Conservation (phyloP, 2,888 invertebrate species). For the Trissoscelio sp. region DNA sequence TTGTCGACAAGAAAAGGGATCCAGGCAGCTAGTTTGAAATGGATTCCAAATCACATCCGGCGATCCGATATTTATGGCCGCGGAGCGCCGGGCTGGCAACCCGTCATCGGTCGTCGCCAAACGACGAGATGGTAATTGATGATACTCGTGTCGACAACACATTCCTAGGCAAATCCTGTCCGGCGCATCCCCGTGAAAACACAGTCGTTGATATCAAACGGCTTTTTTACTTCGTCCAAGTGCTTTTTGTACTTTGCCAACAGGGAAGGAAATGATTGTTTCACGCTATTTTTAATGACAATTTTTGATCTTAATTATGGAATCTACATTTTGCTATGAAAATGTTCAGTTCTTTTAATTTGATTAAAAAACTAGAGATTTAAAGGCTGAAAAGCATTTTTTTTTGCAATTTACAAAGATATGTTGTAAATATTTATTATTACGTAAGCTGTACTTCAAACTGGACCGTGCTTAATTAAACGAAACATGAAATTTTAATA, state of each 20-base stretch:
- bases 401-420: no score
- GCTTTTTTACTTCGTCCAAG: no score
- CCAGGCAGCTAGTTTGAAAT: conserved; percentile 25
- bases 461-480: no score
- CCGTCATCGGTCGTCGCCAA: conserved; percentile 60
- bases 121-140: conserved; percentile 66
- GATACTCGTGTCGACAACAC: conserved; percentile 57
- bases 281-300: no score
- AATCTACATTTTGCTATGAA: no score
- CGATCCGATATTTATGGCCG: conserved; percentile 49
- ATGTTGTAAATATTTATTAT: no score
- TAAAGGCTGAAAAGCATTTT: no score
- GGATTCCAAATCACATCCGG: conserved; percentile 52
- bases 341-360: no score
- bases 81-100: conserved; percentile 27
- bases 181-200: conserved; percentile 8
- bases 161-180: conserved; percentile 23
- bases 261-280: conserved; percentile 8
- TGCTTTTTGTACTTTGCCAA: conserved; percentile 36
- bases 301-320: no score
- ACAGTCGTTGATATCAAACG: conserved; percentile 6
- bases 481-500: no score
- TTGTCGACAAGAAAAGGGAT: neutral
- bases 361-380: no score
- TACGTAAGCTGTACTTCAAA: no score